Evolutionary conservation across 2,113 vertebrate genomes (phyloP), one percentile per base, ranked within the genome.

Genomic region (Anolis carolinensis): DNA sequence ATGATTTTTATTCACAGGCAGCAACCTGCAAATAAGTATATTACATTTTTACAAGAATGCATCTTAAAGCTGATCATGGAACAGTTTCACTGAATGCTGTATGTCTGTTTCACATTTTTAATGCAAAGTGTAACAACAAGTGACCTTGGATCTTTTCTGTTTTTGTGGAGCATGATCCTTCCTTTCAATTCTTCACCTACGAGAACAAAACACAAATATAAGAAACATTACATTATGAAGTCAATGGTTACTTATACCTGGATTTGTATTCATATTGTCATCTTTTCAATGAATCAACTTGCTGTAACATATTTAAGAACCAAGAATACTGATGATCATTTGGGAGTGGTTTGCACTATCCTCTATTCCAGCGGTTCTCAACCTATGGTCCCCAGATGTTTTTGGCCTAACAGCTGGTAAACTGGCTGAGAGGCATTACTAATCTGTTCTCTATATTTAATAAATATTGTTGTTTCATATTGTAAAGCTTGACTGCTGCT

Each of bases 111-210:
- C 0, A 77, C 87, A 79, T 96, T 96, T 80, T 93, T 94, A 81
- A 99, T 78, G 0, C 92, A 93, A 32, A 99, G 93, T 7, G 95
- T 97, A 91, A 99, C 95, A 5, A 97, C 91, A 85, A 99, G 97
- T 0, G 98, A 97, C 1, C 98, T 97, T 0, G 98, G 98, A 91
- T 99, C 98, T 91, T 97, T 99, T 82, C 95, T 97, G 95, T 99
- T 98, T 87, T 97, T 99, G 82, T 97, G 93, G 34, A 99, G 96
- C 0, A 85, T 93, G 89, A 99, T 96, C 88, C 94, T 98, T 55
- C 98, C 99, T 82, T 89, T 93, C 78, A 99, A 94, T 78, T 95
- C 91, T 67, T 98, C 97, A 83, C 98, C 98, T 99, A 93, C 2
- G 90, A 85, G 93, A 82, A 82, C 18, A 90, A 95, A 85, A 44